Percentiles rank a stretch among this genome's conserved stretches.
Conservation (phyloP, 2,113 vertebrate species). For the Heterocephalus glaber region DNA sequence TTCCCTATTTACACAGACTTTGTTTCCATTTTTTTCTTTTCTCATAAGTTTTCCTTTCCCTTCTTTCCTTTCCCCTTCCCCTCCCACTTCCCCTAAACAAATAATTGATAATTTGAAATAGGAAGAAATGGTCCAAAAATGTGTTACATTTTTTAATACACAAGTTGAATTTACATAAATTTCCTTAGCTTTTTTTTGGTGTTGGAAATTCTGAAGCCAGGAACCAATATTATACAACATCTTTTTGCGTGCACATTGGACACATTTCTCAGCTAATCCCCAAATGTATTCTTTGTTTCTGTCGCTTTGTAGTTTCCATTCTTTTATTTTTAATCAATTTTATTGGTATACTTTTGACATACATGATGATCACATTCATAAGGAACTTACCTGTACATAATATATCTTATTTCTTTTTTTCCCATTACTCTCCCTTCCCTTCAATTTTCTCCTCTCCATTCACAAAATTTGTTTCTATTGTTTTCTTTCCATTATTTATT, state of each 20-base stretch:
- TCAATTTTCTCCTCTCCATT: neutral
- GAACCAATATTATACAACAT: neutral
- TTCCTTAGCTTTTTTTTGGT: neutral
- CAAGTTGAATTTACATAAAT: neutral
- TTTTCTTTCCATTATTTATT: neutral
- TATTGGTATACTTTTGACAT: neutral
- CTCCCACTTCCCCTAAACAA: too few relatives aligned
- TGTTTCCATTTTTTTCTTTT: too few relatives aligned
- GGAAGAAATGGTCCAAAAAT: too few relatives aligned
- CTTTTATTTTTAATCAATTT: neutral
- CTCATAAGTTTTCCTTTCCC: too few relatives aligned
- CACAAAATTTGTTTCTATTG: neutral
- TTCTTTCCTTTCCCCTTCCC: too few relatives aligned
- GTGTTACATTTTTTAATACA: too few relatives aligned
- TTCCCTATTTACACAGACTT: too few relatives aligned
- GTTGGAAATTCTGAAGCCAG: neutral
- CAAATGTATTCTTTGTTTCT: neutral
- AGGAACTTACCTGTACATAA: neutral
- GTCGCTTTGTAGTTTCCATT: neutral
- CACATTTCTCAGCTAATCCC: neutral
- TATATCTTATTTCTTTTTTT: neutral
- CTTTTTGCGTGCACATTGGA: neutral
- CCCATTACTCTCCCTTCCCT: neutral
- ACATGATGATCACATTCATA: neutral
- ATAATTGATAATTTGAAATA: too few relatives aligned